Evolutionary conservation across 2,113 vertebrate genomes (phyloP).

Genomic region (Gobio gobio): DNA sequence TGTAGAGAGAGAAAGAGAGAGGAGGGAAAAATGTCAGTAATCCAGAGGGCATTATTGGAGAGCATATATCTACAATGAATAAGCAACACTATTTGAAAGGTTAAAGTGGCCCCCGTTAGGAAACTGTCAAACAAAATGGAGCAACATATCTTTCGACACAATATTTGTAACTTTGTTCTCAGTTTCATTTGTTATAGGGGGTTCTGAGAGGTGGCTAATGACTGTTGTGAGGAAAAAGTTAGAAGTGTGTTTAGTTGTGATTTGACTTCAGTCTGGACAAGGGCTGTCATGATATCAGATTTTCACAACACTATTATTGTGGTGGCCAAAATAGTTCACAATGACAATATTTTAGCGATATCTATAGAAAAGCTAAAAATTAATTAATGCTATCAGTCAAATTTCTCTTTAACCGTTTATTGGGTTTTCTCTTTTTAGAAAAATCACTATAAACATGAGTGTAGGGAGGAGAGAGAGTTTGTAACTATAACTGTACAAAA

Average conservation of each 20-base stretch:
- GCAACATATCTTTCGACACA: neutral
- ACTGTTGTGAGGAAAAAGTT: neutral
- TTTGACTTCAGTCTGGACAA: neutral
- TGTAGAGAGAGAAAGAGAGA: constrained; percentile 59
- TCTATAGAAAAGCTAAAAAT: neutral
- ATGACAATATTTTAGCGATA: neutral
- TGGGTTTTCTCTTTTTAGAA: no score
- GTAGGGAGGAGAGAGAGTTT: no score
- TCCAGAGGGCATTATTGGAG: neutral
- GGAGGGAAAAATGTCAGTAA: neutral
- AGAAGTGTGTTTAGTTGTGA: neutral
- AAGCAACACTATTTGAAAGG: neutral
- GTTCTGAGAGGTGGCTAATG: neutral
- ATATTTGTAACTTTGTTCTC: neutral
- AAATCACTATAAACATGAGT: no score
- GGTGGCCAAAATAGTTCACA: neutral
- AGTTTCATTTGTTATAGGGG: neutral
- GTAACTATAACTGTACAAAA: no score
- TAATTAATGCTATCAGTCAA: neutral
- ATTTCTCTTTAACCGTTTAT: neutral
- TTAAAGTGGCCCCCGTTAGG: neutral
- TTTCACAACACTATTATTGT: neutral
- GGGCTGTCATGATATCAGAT: neutral
- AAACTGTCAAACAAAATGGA: neutral
- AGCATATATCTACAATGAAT: neutral